Base-by-base conservation (phyloP, 2,113 vertebrate species). In the Bagarius yarrelli region DNA sequence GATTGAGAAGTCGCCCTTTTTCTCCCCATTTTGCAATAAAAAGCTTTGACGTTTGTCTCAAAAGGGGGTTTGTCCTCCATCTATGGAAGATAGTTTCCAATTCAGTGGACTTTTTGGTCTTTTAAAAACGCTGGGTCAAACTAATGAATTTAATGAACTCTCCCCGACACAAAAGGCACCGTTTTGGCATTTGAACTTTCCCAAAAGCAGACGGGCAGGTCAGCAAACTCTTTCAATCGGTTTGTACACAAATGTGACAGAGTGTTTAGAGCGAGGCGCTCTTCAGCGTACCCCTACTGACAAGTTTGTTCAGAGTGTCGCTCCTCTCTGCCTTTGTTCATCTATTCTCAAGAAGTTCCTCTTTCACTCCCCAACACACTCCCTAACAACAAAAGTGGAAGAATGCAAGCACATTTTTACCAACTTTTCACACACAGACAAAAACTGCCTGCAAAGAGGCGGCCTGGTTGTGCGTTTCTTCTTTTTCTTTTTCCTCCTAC, bases 91-190 rank as follows among this genome's bases (percentile, higher is more conserved):
- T 93, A 94, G 88, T 94, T 96, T 96, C 96, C 95, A 94, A 98
- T 95, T 95, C 95, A 95, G 95, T 95, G 95, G 95, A 97, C 97
- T 98, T 98, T 95, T 95, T 93, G 95, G 93, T 95, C 93, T 95
- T 92, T 83, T 25, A 88, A 95, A 96, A 96, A 97, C 95, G 92
- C 95, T 95, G 96, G 97, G 97, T 99, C 97, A 99, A 99, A 99
- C 95, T 96, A 98, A 99, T 99, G 97, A 99, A 99, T 99, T 98
- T 99, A 99, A 98, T 98, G 96, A 98, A 99, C 96, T 94, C 95
- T 85, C 85, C 86, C 90, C 40, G 91, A 92, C 94, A 99, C 97
- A 99, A 99, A 94, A 92, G 92, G 92, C 76, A 87, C 93, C 55
- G 94, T 95, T 95, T 95, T 97, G 96, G 95, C 95, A 95, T 97